Evolutionary conservation across 2,888 invertebrate species (phyloP).

Genomic region (Drosophila ezoana): DNA sequence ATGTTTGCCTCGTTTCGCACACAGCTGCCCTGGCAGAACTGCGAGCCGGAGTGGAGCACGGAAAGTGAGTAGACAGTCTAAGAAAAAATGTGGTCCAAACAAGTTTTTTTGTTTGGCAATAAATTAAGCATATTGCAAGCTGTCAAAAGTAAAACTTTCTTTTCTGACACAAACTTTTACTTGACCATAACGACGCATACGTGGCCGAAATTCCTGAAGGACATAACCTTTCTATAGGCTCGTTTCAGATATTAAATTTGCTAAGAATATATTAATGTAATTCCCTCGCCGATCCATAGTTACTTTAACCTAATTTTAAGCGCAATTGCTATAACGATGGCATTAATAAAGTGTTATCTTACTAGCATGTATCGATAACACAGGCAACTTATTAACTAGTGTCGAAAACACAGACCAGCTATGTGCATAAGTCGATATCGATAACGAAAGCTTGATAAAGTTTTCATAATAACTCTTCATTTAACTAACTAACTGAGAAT

Average conservation of each 20-base stretch:
- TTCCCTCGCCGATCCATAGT: no score
- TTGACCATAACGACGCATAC: constrained; percentile 4
- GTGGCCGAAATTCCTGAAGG: constrained; percentile 26
- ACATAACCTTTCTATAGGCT: neutral
- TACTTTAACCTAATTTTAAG: no score
- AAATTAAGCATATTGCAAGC: constrained; percentile 68
- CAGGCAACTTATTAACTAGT: neutral
- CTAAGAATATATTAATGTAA: no score
- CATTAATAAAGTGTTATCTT: no score
- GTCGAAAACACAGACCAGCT: neutral
- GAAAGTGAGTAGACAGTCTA: constrained; percentile 85
- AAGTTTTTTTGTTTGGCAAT: constrained; percentile 39
- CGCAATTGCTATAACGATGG: no score
- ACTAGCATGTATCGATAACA: neutral
- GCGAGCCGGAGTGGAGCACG: constrained; percentile 90
- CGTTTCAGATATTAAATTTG: neutral
- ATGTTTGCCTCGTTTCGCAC: constrained; percentile 89
- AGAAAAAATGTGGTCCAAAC: neutral
- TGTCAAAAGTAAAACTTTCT: constrained; percentile 59
- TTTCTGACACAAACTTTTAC: constrained; percentile 26
- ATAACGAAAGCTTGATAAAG: neutral
- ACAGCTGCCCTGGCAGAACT: constrained; percentile 90
- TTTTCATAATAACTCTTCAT: no score
- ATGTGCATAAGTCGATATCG: neutral
- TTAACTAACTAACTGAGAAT: no score